Evolutionary conservation across 1,140 invertebrate genomes (phyloP).

Genomic region (Cyclargus thomasi): DNA sequence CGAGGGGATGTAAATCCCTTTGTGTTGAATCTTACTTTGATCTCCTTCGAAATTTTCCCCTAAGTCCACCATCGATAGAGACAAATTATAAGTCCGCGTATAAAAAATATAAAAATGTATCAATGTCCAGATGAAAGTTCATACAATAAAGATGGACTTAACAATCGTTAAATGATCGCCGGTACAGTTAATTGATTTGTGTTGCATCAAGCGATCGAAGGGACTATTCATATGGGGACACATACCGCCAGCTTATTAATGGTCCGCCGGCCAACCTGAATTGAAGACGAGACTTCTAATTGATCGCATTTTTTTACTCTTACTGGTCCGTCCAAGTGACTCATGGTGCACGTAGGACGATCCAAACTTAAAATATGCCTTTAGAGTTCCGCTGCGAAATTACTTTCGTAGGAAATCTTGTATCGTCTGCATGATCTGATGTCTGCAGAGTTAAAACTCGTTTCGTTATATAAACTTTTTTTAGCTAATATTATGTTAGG

Average conservation of each 20-base stretch:
- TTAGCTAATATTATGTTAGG: neutral
- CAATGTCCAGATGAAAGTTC: neutral
- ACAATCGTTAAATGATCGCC: neutral
- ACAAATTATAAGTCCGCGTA: neutral
- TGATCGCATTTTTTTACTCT: conserved; percentile 32
- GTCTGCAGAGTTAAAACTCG: conserved; percentile 14
- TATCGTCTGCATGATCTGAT: neutral
- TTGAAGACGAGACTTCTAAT: conserved; percentile 34
- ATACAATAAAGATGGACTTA: neutral
- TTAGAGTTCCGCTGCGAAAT: conserved; percentile 2
- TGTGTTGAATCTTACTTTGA: no score
- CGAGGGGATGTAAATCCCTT: no score
- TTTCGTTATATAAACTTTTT: neutral
- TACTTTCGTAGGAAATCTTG: neutral
- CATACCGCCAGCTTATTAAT: conserved; percentile 24
- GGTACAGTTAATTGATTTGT: conserved; percentile 8
- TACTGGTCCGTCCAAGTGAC: conserved; percentile 15
- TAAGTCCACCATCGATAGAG: no score
- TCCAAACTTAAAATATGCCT: conserved; percentile 6
- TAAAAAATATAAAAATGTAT: neutral
- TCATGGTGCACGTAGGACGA: conserved; percentile 20
- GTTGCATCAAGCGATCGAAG: conserved; percentile 3
- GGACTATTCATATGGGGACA: neutral
- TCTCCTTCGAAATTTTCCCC: no score
- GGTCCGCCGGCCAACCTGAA: conserved; percentile 30